Evolutionary conservation across 1,140 invertebrate genomes (phyloP).

Genomic region (Bombus affinis): DNA sequence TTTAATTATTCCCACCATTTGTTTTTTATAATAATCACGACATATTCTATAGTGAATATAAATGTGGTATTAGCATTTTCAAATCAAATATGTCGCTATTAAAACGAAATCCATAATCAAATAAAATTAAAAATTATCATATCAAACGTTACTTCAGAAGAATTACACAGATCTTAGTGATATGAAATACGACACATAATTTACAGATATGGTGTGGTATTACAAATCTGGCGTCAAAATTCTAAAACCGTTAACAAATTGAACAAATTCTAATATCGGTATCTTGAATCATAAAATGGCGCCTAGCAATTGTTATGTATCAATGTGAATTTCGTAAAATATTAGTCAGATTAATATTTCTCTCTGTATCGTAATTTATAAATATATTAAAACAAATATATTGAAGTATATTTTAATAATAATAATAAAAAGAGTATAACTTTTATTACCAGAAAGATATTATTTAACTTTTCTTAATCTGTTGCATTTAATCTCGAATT

Average conservation of each 20-base stretch:
- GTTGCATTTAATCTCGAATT: neutral
- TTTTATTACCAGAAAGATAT: neutral
- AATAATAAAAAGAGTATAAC: neutral
- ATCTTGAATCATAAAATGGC: neutral
- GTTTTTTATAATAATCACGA: neutral
- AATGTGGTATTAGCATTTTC: neutral
- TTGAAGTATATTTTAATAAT: neutral
- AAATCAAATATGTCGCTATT: neutral
- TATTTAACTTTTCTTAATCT: neutral
- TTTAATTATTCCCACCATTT: neutral
- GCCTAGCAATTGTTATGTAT: neutral
- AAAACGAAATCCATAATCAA: neutral
- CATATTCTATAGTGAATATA: neutral
- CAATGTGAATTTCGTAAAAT: neutral
- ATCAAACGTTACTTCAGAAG: neutral
- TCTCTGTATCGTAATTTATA: neutral
- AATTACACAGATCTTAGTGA: neutral
- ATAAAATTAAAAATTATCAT: neutral
- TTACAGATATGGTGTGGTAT: neutral
- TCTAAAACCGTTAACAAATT: neutral
- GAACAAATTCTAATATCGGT: neutral
- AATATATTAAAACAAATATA: neutral
- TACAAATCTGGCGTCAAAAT: neutral
- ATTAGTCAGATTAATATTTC: neutral
- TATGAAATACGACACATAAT: neutral